Evolutionary conservation across 1,140 invertebrate species (phyloP).

Genomic region (Caerostris extrusa): DNA sequence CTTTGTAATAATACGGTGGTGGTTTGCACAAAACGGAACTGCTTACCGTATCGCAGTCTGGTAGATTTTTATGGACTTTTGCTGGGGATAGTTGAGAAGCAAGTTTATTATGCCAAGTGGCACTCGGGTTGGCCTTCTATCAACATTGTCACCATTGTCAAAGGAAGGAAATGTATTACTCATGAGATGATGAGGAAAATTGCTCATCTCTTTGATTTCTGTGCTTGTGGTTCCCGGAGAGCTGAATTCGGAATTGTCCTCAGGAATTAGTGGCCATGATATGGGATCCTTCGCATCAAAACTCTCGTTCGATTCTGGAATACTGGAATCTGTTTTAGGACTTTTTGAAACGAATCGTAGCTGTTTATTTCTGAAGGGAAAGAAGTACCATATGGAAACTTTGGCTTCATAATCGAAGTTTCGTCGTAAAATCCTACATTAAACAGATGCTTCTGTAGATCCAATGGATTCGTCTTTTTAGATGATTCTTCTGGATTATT

Average conservation of each 20-base stretch:
- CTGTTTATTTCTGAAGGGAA: neutral
- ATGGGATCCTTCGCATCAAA: neutral
- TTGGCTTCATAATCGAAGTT: neutral
- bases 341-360: neutral
- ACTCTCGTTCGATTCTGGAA: neutral
- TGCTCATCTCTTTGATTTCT: neutral
- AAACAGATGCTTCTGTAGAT: neutral
- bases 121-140: neutral
- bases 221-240: neutral
- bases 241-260: neutral
- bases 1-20: neutral
- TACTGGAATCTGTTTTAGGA: neutral
- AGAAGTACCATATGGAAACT: neutral
- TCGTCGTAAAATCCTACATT: neutral
- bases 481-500: neutral
- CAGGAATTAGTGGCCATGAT: neutral
- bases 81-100: slow-evolving; percentile 21
- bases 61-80: slow-evolving; percentile 65
- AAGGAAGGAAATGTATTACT: too few species aligned
- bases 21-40: slow-evolving; percentile 66
- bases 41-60: slow-evolving; percentile 49
- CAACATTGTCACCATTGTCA: neutral
- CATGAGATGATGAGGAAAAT: neutral
- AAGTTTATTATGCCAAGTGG: neutral
- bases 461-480: neutral